Evolutionary conservation across 2,113 vertebrate genomes (phyloP).

Genomic region (Corythaixoides concolor): DNA sequence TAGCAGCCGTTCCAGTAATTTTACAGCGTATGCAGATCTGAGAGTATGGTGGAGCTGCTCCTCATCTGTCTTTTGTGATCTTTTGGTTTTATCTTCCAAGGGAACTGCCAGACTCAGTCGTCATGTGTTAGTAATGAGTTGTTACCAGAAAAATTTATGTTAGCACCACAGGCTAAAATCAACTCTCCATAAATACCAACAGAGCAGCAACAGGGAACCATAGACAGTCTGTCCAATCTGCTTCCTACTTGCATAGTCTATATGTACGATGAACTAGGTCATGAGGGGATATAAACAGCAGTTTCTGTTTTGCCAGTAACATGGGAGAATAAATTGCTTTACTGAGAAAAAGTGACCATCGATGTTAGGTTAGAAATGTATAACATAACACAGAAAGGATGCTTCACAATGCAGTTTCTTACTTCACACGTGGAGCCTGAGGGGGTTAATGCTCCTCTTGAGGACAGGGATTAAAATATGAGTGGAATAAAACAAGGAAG

Average conservation of each 20-base stretch:
- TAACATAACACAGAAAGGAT: neutral
- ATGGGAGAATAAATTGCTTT: neutral
- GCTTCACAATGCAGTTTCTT: neutral
- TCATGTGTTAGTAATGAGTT: fast-evolving
- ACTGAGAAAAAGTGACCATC: neutral
- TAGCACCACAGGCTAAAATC: neutral
- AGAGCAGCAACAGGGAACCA: neutral
- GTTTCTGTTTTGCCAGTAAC: neutral
- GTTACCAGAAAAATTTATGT: neutral
- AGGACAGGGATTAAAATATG: neutral
- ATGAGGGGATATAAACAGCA: neutral
- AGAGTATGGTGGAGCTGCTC: neutral
- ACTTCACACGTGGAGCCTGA: too few species aligned
- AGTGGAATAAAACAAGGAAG: neutral
- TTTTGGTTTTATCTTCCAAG: neutral
- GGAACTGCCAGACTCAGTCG: neutral
- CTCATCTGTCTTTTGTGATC: neutral
- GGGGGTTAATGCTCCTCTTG: neutral
- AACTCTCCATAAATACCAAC: neutral
- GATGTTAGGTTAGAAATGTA: neutral
- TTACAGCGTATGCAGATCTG: neutral
- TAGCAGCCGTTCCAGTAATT: neutral
- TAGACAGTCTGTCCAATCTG: too few species aligned
- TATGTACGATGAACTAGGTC: neutral
- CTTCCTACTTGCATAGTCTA: neutral